Base-by-base conservation (phyloP, 2,888 invertebrate species). In the Clepsis dumicolana region DNA sequence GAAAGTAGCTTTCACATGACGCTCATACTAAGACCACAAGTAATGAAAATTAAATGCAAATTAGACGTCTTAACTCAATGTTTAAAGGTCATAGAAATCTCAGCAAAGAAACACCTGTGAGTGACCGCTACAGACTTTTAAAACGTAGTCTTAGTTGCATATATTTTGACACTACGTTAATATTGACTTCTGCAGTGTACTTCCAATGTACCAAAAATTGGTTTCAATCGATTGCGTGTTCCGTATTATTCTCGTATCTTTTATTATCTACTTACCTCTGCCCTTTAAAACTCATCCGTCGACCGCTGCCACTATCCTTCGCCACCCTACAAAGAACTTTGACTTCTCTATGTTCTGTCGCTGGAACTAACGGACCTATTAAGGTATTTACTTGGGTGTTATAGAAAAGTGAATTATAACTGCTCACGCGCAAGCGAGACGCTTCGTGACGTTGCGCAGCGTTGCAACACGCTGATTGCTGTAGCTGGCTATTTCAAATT, bases 391-490 rank as follows among this genome's bases (percentile, higher is more conserved):
- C 54, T 56, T 21, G 61, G 65, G 53, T 61, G 32, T 67, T 54
- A 62, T 56, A 62, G 66, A 67, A 67, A 67, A 63, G 38, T n/a
- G 57, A 64, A 38, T 64, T 68, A 52, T 64, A 64, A 68, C 41
- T 64, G 59, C 68, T 56, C 63, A 32, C 59, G 63, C 68, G 63
- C 68, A 59, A 64, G 57, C 50, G 57, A 68, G 67, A 56, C 68
- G 63, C 52, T 59, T 68, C 64, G 68, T 68, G 68, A 63, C 59
- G 52, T 68, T 68, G 59, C 68, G 64, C 53, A 63, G 62, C 62
- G 56, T 67, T 67, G 62, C 68, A 53, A 53, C 52, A 68, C 61
- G 44, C n/a, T 64, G 52, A 59, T 68, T 68, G 64, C 63, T 18
- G 35, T 53, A 53, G 35, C 57, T 50, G 63, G 64, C 59, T 53